phyloP scores from a whole-genome alignment of 2,113 vertebrate species.

The Toxotes chatareus region DNA sequence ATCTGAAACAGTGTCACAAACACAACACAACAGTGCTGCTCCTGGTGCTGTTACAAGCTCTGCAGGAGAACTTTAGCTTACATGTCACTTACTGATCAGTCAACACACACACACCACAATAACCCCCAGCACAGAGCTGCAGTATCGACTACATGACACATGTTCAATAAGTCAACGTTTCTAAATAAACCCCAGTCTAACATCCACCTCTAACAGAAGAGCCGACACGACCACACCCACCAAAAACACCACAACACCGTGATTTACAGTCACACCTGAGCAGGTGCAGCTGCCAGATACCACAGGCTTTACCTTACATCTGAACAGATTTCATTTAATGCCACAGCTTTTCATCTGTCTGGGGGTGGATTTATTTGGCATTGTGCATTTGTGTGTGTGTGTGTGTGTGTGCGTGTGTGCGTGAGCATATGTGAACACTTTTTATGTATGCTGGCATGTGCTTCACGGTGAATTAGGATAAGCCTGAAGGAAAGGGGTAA shows the following conservation, averaged over 20 bases:
- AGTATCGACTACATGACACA: no score
- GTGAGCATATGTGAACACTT: constrained; percentile 26
- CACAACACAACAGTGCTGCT: no score
- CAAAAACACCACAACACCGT: background rate
- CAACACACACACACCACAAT: background rate
- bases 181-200: no score
- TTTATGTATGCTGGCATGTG: constrained; percentile 58
- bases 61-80: no score
- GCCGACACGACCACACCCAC: background rate
- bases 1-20: no score
- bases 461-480: constrained; percentile 58
- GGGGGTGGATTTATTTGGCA: constrained; percentile 25
- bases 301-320: constrained; percentile 10
- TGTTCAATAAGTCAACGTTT: no score
- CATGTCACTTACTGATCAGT: no score
- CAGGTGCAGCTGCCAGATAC: constrained; percentile 2
- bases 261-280: background rate
- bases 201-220: background rate
- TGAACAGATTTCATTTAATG: constrained; percentile 10
- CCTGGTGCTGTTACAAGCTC: no score
- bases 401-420: constrained; percentile 17
- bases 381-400: background rate
- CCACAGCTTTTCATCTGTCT: constrained; percentile 4
- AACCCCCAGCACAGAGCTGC: no score
- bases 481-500: constrained; percentile 50